Conservation (phyloP, 2,113 vertebrate genomes). For the Emydura subglobosa region DNA sequence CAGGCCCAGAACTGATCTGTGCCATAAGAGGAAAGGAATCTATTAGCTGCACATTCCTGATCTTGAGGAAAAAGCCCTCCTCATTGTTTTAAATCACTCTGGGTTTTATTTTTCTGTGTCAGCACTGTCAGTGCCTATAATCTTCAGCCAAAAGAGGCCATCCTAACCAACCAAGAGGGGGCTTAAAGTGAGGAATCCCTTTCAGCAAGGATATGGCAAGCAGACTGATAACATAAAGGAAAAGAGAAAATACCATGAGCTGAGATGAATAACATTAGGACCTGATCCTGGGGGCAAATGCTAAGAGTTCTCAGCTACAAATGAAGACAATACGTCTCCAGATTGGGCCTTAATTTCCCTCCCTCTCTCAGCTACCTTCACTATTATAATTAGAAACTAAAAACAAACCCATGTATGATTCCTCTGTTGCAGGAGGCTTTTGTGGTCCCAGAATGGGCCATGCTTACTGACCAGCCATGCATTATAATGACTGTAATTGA, state of each 20-base stretch:
- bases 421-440: not conserved
- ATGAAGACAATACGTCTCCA: not conserved
- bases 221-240: conserved; percentile 48
- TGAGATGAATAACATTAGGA: conserved; percentile 12
- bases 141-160: conserved; percentile 71
- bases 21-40: not conserved
- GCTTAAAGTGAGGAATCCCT: conserved; percentile 66
- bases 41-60: not conserved
- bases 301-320: not conserved
- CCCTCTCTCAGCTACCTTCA: not conserved
- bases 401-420: conserved; percentile 3
- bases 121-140: conserved; percentile 70
- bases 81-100: conserved; percentile 58
- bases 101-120: conserved; percentile 71
- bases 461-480: not conserved
- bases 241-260: not conserved
- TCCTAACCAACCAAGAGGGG: conserved; percentile 36
- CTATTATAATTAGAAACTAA: conserved; percentile 36
- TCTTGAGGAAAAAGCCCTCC: conserved; percentile 30
- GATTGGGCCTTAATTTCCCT: not conserved
- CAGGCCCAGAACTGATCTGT: not conserved
- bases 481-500: not conserved
- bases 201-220: conserved; percentile 71
- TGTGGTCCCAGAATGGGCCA: not conserved
- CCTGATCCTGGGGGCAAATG: not conserved